phyloP scores from a whole-genome alignment of 2,888 invertebrate species.

The Mantis religiosa region DNA sequence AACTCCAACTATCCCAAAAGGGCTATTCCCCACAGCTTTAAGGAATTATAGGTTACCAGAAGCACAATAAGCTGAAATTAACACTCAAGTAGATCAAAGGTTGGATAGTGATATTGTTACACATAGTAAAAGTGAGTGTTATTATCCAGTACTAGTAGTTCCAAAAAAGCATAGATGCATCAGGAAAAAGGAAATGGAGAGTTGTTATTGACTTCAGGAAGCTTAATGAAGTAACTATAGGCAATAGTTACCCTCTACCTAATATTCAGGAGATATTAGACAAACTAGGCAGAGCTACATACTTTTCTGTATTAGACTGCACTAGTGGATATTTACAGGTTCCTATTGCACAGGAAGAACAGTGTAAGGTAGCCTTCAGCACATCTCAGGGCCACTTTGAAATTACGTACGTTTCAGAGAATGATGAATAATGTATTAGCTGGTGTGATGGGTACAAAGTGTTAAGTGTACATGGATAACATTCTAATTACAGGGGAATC shows the following conservation, averaged over 20 bases:
- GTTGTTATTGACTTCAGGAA: neutral
- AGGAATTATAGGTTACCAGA: neutral
- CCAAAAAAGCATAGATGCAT: neutral
- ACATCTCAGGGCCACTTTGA: neutral
- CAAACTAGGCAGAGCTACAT: neutral
- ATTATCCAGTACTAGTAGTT: neutral
- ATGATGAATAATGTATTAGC: neutral
- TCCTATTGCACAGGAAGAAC: neutral
- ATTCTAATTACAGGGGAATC: neutral
- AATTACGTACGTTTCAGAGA: neutral
- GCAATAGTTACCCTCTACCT: neutral
- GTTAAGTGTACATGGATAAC: neutral
- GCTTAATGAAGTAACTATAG: neutral
- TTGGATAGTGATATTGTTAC: neutral
- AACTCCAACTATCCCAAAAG: too few relatives aligned
- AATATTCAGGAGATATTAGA: slow-evolving; percentile 3
- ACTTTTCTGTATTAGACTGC: neutral
- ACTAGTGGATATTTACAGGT: neutral
- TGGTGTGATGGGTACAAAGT: neutral
- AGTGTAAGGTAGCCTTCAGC: neutral
- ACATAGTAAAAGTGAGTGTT: neutral
- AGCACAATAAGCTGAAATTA: neutral
- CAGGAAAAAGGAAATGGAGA: neutral
- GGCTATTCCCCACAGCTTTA: too few relatives aligned
- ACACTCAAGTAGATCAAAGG: neutral